Evolutionary conservation across 1,140 invertebrate genomes (phyloP).

Genomic region (Brevipalpus yothersi): DNA sequence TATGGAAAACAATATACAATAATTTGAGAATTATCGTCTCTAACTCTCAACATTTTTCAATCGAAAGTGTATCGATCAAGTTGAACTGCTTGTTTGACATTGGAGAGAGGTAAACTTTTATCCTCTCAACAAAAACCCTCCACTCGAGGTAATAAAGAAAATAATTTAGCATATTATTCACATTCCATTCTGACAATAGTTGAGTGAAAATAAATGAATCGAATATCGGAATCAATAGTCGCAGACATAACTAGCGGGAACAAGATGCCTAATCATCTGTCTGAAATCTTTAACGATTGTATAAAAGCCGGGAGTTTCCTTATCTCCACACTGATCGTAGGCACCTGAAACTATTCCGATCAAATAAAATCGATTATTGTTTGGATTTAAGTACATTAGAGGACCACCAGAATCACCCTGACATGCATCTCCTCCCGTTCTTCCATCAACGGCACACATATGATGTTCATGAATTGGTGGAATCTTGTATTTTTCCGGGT

Average conservation of each 20-base stretch:
- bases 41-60: too few species aligned
- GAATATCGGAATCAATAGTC: neutral
- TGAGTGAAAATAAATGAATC: too few species aligned
- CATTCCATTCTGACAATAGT: too few species aligned
- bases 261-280: neutral
- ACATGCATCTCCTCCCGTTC: neutral
- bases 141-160: too few species aligned
- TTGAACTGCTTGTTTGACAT: too few species aligned
- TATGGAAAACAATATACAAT: too few species aligned
- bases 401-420: neutral
- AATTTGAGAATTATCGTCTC: too few species aligned
- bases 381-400: neutral
- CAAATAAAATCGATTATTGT: neutral
- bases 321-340: neutral
- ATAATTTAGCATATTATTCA: too few species aligned
- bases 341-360: neutral
- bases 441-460: neutral
- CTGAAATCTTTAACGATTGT: neutral
- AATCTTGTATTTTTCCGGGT: neutral
- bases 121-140: too few species aligned
- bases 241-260: neutral
- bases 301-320: neutral
- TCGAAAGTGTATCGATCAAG: too few species aligned
- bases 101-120: too few species aligned
- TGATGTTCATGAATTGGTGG: neutral